These are phyloP conservation scores for Idaea dimidiata DNA, from an alignment of 2,888 invertebrate species.

Conservation along the genomic window DNA sequence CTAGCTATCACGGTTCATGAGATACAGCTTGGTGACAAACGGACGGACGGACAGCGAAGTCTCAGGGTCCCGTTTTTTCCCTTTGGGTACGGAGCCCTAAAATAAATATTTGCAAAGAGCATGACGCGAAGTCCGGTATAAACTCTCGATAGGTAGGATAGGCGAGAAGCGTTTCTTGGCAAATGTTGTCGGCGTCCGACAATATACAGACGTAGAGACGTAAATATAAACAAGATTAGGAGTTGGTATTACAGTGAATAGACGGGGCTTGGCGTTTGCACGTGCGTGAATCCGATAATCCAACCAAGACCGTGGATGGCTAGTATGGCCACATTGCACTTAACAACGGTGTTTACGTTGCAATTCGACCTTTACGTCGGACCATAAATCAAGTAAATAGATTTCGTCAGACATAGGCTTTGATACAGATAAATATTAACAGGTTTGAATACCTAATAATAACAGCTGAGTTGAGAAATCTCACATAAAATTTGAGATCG, in stretches of 20 bases:
- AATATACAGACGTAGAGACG: conserved; percentile 41
- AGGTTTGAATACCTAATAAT: no score
- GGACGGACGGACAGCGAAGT: no score
- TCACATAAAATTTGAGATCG: no score
- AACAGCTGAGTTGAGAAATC: no score
- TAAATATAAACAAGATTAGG: conserved; percentile 44
- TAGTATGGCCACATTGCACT: conserved; percentile 25
- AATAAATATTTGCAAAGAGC: background rate
- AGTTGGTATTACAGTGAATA: conserved; percentile 22
- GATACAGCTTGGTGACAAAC: no score
- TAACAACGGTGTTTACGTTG: conserved; percentile 34
- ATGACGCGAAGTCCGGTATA: conserved; percentile 25
- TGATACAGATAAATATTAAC: background rate
- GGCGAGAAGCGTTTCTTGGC: conserved; percentile 41
- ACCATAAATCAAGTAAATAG: conserved; percentile 46
- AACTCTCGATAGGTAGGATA: conserved; percentile 22
- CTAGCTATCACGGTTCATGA: no score
- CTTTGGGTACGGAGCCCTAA: no score
- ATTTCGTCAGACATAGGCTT: background rate
- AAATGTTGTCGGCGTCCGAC: conserved; percentile 39
- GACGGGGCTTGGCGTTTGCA: conserved; percentile 29
- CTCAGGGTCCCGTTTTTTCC: no score
- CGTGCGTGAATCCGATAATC: conserved; percentile 16
- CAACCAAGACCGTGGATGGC: conserved; percentile 26
- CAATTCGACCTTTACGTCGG: conserved; percentile 52